Percentiles rank a stretch among this genome's conserved stretches.
Conservation (phyloP, 2,888 invertebrate species). For the Serripes groenlandicus region DNA sequence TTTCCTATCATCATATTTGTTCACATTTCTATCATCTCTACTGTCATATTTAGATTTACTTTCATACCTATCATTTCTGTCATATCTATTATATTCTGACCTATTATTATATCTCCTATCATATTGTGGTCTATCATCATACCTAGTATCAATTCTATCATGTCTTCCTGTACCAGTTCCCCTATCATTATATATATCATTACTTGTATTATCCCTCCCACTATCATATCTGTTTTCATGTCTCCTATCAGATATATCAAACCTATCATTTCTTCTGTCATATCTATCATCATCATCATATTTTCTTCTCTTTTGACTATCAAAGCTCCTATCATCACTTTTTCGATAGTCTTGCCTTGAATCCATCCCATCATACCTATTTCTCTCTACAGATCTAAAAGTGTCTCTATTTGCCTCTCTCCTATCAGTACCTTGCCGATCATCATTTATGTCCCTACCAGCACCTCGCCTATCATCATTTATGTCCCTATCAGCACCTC, state of each 20-base stretch:
- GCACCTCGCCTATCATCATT: conserved; percentile 18
- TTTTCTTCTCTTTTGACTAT: background rate
- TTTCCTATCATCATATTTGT: conserved; percentile 14
- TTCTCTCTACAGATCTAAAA: conserved; percentile 1
- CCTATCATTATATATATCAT: conserved; percentile 7
- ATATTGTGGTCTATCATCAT: conserved; percentile 4
- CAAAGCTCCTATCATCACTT: conserved; percentile 12
- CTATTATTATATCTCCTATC: background rate
- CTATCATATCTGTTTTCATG: background rate
- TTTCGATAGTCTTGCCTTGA: conserved; percentile 21
- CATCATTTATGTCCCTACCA: conserved; percentile 25
- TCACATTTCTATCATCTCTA: conserved; percentile 2
- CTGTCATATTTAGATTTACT: conserved; percentile 22
- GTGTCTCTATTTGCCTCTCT: background rate
- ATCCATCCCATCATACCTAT: conserved; percentile 18
- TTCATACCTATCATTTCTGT: conserved; percentile 11
- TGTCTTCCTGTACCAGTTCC: conserved; percentile 19
- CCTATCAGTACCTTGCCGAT: conserved; percentile 14
- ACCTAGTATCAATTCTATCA: conserved; percentile 7
- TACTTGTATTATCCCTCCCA: conserved; percentile 12
- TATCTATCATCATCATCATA: conserved; percentile 8
- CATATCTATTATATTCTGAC: conserved; percentile 6
- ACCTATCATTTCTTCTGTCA: conserved; percentile 5
- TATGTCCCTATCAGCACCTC: background rate
- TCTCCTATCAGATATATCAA: background rate